phyloP scores from a whole-genome alignment of 2,888 invertebrate species.

The Incurvaria masculella region DNA sequence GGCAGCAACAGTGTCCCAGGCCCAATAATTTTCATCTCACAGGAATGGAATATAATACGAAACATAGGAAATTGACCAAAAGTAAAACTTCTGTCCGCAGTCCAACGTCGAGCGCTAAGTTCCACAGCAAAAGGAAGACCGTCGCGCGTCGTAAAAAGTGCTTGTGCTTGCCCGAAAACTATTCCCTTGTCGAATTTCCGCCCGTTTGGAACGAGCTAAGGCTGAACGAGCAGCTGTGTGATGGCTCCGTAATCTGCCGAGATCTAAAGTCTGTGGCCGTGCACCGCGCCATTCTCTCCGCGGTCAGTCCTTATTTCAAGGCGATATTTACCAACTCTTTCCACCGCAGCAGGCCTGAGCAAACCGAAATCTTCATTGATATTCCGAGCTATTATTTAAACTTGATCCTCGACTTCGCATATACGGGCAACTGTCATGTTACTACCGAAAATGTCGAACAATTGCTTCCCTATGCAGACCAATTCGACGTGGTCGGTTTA shows the following conservation, averaged over 20 bases:
- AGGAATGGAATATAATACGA: slow-evolving; percentile 56
- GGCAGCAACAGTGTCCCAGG: slow-evolving; percentile 51
- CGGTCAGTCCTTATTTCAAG: slow-evolving; percentile 71
- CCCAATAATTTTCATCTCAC: slow-evolving; percentile 54
- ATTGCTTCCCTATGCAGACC: slow-evolving; percentile 67
- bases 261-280: slow-evolving; percentile 61
- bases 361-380: slow-evolving; percentile 58
- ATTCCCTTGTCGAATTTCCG: slow-evolving; percentile 61
- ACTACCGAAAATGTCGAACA: slow-evolving; percentile 65
- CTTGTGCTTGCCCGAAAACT: slow-evolving; percentile 59
- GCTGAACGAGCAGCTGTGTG: slow-evolving; percentile 64
- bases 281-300: slow-evolving; percentile 68
- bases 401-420: slow-evolving; percentile 70
- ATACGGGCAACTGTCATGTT: slow-evolving; percentile 65
- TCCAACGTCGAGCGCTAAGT: slow-evolving; percentile 41
- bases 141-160: slow-evolving; percentile 53
- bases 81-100: slow-evolving; percentile 52
- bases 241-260: slow-evolving; percentile 63
- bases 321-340: slow-evolving; percentile 68
- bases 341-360: slow-evolving; percentile 58
- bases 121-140: slow-evolving; percentile 43
- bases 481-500: slow-evolving; percentile 69
- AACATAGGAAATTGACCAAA: slow-evolving; percentile 55
- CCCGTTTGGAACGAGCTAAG: slow-evolving; percentile 66
- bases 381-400: slow-evolving; percentile 60